Evolutionary conservation across 1,140 invertebrate genomes (phyloP).

Genomic region (Bombus impatiens): DNA sequence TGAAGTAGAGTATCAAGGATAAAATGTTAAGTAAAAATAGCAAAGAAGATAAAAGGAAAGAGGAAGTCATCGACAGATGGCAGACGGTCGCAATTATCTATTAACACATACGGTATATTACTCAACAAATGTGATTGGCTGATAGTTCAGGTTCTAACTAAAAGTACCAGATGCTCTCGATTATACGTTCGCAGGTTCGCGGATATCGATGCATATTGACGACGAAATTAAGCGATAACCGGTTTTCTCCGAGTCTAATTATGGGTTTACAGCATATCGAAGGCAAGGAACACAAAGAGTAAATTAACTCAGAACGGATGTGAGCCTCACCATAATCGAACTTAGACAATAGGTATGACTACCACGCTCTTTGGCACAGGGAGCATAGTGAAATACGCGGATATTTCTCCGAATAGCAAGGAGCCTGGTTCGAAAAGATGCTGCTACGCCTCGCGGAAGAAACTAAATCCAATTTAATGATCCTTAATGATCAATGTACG

Average conservation of each 20-base stretch:
- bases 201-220: slow-evolving; percentile 8
- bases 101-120: not conserved
- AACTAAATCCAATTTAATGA: too few species aligned
- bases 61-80: not conserved
- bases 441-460: not conserved
- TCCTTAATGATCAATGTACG: not conserved
- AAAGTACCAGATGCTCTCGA: not conserved
- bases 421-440: not conserved
- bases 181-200: not conserved
- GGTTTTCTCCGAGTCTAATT: slow-evolving; percentile 37
- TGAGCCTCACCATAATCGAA: slow-evolving; percentile 53
- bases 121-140: not conserved
- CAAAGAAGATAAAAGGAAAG: not conserved
- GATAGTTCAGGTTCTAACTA: not conserved
- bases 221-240: not conserved
- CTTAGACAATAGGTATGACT: slow-evolving; percentile 53
- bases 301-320: slow-evolving; percentile 49
- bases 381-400: slow-evolving; percentile 36
- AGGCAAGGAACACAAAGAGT: slow-evolving; percentile 45
- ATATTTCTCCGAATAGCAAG: slow-evolving; percentile 37
- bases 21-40: not conserved
- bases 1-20: not conserved
- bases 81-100: not conserved
- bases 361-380: slow-evolving; percentile 44
- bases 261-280: slow-evolving; percentile 36